phyloP scores from a whole-genome alignment of 2,888 invertebrate species.

The Proisotoma minuta region DNA sequence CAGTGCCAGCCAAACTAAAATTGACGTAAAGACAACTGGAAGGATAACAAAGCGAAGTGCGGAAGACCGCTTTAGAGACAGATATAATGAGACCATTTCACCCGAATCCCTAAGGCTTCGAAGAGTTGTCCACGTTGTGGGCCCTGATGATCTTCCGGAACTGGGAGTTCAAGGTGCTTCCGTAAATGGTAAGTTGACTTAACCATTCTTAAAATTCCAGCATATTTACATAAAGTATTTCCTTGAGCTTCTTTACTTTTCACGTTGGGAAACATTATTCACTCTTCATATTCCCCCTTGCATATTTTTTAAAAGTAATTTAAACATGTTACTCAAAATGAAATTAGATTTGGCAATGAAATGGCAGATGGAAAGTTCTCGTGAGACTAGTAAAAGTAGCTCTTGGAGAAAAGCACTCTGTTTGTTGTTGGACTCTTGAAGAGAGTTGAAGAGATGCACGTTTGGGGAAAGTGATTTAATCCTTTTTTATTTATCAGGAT shows the following conservation, averaged over 20 bases:
- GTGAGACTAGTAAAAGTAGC: neutral
- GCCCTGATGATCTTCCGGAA: conserved; percentile 45
- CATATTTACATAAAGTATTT: no score
- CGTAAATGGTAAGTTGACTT: conserved; percentile 32
- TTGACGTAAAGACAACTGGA: neutral
- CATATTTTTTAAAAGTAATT: no score
- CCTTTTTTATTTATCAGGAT: conserved; percentile 20
- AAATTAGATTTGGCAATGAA: conserved; percentile 1
- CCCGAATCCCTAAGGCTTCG: conserved; percentile 41
- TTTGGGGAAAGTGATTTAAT: neutral
- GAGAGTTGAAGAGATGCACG: neutral
- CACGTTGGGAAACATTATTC: no score
- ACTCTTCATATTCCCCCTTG: no score
- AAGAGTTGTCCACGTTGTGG: conserved; percentile 41
- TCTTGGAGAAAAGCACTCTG: neutral
- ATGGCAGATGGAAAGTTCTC: neutral
- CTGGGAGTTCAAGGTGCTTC: conserved; percentile 23
- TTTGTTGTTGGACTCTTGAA: neutral
- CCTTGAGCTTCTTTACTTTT: no score
- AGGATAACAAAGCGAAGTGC: conserved; percentile 15
- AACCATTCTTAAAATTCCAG: no score
- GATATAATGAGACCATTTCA: conserved; percentile 23
- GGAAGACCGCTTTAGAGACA: conserved; percentile 15
- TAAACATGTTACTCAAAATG: no score
- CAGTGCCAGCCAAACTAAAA: neutral